These are phyloP conservation scores for Oxytorus armatus DNA, from an alignment of 2,888 invertebrate genomes.

Conservation along the genomic window DNA sequence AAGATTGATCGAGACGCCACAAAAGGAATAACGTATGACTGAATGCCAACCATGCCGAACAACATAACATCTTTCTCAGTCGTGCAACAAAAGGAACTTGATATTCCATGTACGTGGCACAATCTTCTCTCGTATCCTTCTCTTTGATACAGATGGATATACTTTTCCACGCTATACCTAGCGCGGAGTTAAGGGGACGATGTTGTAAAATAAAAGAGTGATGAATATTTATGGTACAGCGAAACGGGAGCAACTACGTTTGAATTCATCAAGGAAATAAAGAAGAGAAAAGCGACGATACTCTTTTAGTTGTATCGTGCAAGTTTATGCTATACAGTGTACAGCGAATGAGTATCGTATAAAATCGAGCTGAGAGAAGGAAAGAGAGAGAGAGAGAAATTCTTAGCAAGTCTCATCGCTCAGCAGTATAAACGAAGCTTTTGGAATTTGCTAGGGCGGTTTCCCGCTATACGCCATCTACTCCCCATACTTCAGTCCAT, in stretches of 20 bases:
- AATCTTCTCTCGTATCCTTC: conserved; percentile 11
- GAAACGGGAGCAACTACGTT: conserved; percentile 53
- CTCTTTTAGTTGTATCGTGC: conserved; percentile 17
- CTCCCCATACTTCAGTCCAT: conserved; percentile 33
- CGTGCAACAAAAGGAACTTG: conserved; percentile 17
- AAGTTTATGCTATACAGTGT: conserved; percentile 6
- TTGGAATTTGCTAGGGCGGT: conserved; percentile 65
- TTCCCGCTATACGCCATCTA: conserved; percentile 37
- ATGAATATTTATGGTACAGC: conserved; percentile 57
- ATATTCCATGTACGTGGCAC: conserved; percentile 40
- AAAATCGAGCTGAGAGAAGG: conserved; percentile 19
- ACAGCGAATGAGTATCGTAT: conserved; percentile 32
- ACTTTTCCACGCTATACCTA: neutral
- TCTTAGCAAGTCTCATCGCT: conserved; percentile 49
- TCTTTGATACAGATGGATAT: neutral
- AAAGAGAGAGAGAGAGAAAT: conserved; percentile 6
- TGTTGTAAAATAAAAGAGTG: conserved; percentile 30
- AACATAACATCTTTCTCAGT: conserved; percentile 14
- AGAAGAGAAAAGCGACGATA: conserved; percentile 25
- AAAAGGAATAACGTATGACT: neutral
- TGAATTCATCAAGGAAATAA: conserved; percentile 51
- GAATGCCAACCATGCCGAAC: neutral
- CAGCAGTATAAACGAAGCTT: conserved; percentile 57
- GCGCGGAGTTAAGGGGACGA: conserved; percentile 28
- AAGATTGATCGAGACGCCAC: conserved; percentile 13